These are phyloP conservation scores for Ornithoptera priamus DNA, from an alignment of 2,888 invertebrate genomes.

Conservation along the genomic window DNA sequence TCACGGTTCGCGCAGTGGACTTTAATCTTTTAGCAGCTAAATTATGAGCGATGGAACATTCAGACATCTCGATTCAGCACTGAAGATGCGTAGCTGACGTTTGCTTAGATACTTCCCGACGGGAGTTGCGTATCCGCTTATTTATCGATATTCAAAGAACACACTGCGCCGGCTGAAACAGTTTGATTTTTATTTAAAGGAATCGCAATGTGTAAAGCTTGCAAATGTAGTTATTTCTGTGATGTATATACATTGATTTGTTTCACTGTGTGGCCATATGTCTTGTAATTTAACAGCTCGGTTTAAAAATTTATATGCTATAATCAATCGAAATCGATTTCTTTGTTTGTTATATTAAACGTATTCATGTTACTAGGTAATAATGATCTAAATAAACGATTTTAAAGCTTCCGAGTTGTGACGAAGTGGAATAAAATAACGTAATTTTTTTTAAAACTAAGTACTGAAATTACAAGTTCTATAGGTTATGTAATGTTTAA, in stretches of 20 bases:
- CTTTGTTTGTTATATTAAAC: not conserved
- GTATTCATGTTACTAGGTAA: too few relatives aligned
- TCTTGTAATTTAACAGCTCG: not conserved
- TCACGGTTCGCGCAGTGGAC: slow-evolving; percentile 4
- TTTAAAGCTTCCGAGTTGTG: too few relatives aligned
- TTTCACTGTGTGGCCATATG: not conserved
- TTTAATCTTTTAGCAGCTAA: slow-evolving; percentile 30
- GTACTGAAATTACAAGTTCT: too few relatives aligned
- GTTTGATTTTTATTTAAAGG: slow-evolving; percentile 31
- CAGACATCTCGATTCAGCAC: slow-evolving; percentile 18
- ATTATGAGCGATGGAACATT: slow-evolving; percentile 28
- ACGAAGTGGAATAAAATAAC: too few relatives aligned
- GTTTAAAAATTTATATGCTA: not conserved
- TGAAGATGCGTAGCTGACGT: slow-evolving; percentile 34
- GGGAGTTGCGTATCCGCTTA: slow-evolving; percentile 28
- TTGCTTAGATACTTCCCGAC: slow-evolving; percentile 42
- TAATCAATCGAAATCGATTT: not conserved
- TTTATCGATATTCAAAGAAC: slow-evolving; percentile 30
- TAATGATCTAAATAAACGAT: too few relatives aligned
- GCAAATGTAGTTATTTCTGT: slow-evolving; percentile 29
- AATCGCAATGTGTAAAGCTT: slow-evolving; percentile 27
- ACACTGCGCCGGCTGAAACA: slow-evolving; percentile 20
- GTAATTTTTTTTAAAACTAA: too few relatives aligned
- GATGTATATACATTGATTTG: slow-evolving; percentile 25
- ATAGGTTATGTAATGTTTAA: too few relatives aligned